A percentile compares a stretch with the other conserved stretches of the same genome.
Conservation (phyloP, 2,797 vertebrate species). For the Telmatherina bonti region DNA sequence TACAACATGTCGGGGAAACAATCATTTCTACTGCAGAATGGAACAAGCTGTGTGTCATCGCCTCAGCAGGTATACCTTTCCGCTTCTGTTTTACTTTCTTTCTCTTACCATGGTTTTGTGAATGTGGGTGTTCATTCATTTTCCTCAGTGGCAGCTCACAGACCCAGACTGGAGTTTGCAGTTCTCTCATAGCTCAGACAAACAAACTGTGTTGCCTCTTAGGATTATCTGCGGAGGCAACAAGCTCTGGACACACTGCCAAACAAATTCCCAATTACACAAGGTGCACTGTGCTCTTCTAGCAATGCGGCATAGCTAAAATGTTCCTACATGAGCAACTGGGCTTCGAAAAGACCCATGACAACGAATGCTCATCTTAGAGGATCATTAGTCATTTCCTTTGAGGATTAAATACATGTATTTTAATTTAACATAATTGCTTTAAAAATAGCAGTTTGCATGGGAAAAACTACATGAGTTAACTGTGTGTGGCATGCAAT, state of each 20-base stretch:
- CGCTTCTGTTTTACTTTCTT: constrained; percentile 22
- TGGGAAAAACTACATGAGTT: no score
- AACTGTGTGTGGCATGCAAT: no score
- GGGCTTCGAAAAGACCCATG: constrained; percentile 20
- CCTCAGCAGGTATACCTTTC: constrained; percentile 30
- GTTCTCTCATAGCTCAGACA: constrained; percentile 67
- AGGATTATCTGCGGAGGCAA: constrained; percentile 70
- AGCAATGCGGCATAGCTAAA: constrained; percentile 27
- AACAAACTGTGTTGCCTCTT: constrained; percentile 68
- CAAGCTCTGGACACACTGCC: constrained; percentile 59
- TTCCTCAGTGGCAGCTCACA: constrained; percentile 65
- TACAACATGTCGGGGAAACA: constrained; percentile 18
- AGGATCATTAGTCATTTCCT: neutral
- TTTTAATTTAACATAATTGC: constrained; percentile 8
- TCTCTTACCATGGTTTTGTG: constrained; percentile 43
- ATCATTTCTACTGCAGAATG: constrained; percentile 34
- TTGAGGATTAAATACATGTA: neutral
- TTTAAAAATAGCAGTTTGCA: neutral
- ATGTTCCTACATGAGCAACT: constrained; percentile 28
- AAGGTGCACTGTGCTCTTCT: constrained; percentile 38
- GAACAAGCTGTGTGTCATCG: constrained; percentile 33
- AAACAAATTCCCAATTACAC: constrained; percentile 70
- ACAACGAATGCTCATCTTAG: constrained; percentile 30
- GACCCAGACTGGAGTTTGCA: constrained; percentile 69
- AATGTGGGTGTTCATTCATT: constrained; percentile 71